Conservation (phyloP, 2,888 invertebrate genomes). For the Dendrolimus pini region DNA sequence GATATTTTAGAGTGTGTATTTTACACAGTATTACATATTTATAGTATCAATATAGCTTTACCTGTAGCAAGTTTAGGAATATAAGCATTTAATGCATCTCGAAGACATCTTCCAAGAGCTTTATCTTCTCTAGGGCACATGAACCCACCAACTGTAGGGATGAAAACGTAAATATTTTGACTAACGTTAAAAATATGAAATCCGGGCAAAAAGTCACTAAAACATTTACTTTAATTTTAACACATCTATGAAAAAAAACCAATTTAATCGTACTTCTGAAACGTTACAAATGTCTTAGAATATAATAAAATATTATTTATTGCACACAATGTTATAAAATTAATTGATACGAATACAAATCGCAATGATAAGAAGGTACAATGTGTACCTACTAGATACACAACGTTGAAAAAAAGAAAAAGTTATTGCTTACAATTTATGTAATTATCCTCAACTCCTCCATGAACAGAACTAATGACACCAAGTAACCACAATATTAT, state of each 20-base stretch:
- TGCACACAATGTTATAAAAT: no score
- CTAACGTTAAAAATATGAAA: no score
- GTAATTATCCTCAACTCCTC: constrained; percentile 23
- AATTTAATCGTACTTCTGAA: no score
- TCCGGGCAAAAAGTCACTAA: no score
- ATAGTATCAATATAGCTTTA: constrained; percentile 12
- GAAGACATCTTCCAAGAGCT: constrained; percentile 78
- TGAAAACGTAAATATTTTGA: constrained; percentile 4
- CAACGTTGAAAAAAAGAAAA: neutral
- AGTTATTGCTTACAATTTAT: constrained; percentile 43
- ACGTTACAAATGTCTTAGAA: no score
- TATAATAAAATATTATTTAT: no score
- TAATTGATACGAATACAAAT: no score
- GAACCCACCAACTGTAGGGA: constrained; percentile 78
- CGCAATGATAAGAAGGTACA: no score
- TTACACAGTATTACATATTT: neutral
- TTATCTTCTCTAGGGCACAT: constrained; percentile 81
- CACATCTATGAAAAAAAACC: no score
- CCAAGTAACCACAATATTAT: constrained; percentile 27
- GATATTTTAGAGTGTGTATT: no score
- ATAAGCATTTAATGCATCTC: constrained; percentile 76
- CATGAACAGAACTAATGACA: constrained; percentile 18
- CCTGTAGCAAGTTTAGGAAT: constrained; percentile 78
- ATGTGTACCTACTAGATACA: neutral
- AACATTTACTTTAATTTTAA: no score